Evolutionary conservation across 2,113 vertebrate genomes (phyloP).

Genomic region (Physeter macrocephalus): DNA sequence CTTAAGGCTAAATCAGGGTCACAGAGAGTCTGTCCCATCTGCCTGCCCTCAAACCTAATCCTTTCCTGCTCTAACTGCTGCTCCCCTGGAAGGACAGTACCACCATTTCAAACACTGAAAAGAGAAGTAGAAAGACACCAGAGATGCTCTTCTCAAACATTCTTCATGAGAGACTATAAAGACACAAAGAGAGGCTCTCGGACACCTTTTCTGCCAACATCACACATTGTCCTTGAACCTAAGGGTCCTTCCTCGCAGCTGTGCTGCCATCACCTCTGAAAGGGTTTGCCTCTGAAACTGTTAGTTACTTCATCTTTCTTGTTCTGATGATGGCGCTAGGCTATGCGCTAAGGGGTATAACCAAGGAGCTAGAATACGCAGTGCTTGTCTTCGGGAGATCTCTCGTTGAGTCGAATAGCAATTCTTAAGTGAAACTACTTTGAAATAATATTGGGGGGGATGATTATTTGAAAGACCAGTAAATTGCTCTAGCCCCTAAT

Average conservation of each 20-base stretch:
- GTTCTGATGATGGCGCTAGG: rapidly evolving
- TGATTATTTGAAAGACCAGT: neutral
- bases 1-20: neutral
- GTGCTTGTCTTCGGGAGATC: neutral
- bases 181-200: neutral
- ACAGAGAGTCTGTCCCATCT: too few relatives aligned
- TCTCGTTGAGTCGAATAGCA: neutral
- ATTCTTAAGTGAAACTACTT: neutral
- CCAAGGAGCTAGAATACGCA: neutral
- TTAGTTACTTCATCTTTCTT: neutral
- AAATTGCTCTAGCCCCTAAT: neutral
- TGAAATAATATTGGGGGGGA: neutral
- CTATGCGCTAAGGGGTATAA: neutral
- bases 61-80: neutral
- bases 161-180: neutral
- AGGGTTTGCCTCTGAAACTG: neutral
- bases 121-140: neutral
- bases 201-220: neutral
- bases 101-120: neutral
- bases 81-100: neutral
- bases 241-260: neutral
- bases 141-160: neutral
- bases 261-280: neutral
- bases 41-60: neutral
- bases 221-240: neutral